Percentiles rank a stretch among this genome's conserved stretches.
These are phyloP conservation scores for Tauraco hartlaubi DNA, from an alignment of 2,797 vertebrate genomes.

Conservation along the genomic window DNA sequence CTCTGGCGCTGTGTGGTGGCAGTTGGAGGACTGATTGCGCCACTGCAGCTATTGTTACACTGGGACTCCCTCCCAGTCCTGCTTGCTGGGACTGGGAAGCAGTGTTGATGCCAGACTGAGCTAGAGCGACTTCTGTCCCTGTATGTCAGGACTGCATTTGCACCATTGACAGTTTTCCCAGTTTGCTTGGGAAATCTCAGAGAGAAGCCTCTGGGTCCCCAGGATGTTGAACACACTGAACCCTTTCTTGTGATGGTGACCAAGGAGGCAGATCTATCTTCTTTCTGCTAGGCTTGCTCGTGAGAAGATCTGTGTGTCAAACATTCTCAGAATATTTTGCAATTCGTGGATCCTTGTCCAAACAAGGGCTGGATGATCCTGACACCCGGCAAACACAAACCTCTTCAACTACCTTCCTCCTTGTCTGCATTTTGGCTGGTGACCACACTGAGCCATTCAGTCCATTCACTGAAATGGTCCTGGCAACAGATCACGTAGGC, in stretches of 20 bases:
- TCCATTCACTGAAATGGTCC: neutral
- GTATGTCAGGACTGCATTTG: neutral
- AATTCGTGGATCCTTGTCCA: neutral
- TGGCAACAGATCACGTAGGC: neutral
- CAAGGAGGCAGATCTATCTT: neutral
- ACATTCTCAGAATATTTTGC: neutral
- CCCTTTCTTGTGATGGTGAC: neutral
- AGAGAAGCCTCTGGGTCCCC: neutral
- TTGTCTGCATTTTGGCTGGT: neutral
- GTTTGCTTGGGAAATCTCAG: neutral
- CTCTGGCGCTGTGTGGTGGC: accelerated
- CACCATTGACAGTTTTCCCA: neutral
- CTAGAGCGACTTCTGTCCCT: neutral
- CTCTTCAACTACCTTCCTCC: neutral
- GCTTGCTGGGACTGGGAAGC: neutral
- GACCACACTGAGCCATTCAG: neutral
- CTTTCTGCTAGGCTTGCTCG: neutral
- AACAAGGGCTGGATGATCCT: neutral
- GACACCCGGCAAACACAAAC: neutral
- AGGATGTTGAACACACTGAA: neutral
- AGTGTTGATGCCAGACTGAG: neutral
- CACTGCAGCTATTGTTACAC: neutral
- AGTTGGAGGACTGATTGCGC: neutral
- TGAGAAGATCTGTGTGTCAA: neutral
- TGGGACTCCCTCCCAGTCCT: neutral